Conservation (phyloP, 2,113 vertebrate genomes). For the Poecilia latipinna region DNA sequence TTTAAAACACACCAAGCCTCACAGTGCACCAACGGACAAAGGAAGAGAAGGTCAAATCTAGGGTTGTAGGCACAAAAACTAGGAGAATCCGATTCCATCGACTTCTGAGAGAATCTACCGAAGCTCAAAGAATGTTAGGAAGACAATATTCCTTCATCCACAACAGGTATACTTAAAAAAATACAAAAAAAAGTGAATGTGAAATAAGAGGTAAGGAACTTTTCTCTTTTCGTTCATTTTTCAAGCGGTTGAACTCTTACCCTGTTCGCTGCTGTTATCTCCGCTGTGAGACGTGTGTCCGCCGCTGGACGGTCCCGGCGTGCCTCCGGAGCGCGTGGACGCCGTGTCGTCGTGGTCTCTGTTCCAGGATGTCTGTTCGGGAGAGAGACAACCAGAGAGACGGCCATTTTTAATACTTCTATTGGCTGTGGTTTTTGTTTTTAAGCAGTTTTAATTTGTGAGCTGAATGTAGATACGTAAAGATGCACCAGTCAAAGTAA, state of each 20-base stretch:
- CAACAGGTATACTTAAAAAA: too few relatives aligned
- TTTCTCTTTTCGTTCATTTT: background rate
- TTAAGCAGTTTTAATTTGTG: background rate
- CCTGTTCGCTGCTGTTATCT: slow-evolving; percentile 99
- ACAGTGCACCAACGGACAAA: slow-evolving; percentile 13
- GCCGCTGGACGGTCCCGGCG: slow-evolving; percentile 96
- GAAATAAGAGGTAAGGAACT: background rate
- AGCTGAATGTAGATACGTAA: background rate
- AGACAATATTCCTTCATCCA: background rate
- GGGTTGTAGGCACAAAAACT: background rate
- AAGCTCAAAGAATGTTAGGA: background rate
- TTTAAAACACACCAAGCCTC: slow-evolving; percentile 10
- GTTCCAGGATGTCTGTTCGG: slow-evolving; percentile 95
- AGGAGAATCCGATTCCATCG: background rate
- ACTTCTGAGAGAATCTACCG: background rate
- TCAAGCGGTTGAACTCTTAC: slow-evolving; percentile 75
- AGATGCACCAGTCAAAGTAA: too few relatives aligned
- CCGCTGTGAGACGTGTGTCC: slow-evolving; percentile 99
- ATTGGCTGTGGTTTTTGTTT: background rate
- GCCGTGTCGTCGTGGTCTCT: slow-evolving; percentile 98
- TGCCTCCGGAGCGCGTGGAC: slow-evolving; percentile 96
- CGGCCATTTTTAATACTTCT: background rate
- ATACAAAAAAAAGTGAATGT: background rate
- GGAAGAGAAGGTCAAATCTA: background rate
- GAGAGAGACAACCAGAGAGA: slow-evolving; percentile 3